Percentiles rank a stretch among this genome's conserved stretches.
phyloP scores from a whole-genome alignment of 2,797 vertebrate species.

The Discoglossus pictus region DNA sequence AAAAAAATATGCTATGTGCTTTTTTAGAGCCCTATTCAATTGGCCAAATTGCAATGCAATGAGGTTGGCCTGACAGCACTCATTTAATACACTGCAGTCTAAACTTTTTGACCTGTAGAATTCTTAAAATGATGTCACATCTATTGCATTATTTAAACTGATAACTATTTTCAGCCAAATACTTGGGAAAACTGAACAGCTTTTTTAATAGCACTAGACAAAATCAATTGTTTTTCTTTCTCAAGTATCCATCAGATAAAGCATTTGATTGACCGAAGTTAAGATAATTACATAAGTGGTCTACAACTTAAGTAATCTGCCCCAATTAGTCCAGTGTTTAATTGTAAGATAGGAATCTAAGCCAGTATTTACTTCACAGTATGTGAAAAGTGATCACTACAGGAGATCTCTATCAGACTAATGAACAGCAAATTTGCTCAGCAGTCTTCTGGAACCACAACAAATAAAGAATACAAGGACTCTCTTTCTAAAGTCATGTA shows the following conservation, averaged over 20 bases:
- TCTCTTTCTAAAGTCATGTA: neutral
- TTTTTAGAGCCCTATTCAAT: too few species aligned
- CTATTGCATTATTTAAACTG: neutral
- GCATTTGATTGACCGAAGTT: slow-evolving; percentile 27
- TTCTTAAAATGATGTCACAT: too few species aligned
- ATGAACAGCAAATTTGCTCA: slow-evolving; percentile 20
- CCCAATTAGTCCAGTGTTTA: slow-evolving; percentile 24
- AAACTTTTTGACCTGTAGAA: too few species aligned
- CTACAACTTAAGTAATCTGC: slow-evolving; percentile 7
- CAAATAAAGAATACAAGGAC: neutral
- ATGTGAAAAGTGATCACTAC: slow-evolving; percentile 16
- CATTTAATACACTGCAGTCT: too few species aligned
- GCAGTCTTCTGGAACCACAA: slow-evolving; percentile 1
- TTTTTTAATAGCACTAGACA: slow-evolving; percentile 13
- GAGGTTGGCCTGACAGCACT: too few species aligned
- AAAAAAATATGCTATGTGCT: too few species aligned
- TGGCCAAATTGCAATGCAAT: too few species aligned
- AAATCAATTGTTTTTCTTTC: slow-evolving; percentile 24
- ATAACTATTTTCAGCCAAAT: slow-evolving; percentile 12
- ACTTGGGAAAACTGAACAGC: slow-evolving; percentile 2
- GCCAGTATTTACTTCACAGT: slow-evolving; percentile 9
- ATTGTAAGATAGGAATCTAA: slow-evolving; percentile 36
- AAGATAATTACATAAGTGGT: slow-evolving; percentile 29
- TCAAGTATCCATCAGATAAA: slow-evolving; percentile 19
- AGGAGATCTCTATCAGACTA: slow-evolving; percentile 30